Evolutionary conservation across 2,113 vertebrate species (phyloP), one percentile per base, ranked within the genome.

Genomic region (Peucedramus taeniatus): DNA sequence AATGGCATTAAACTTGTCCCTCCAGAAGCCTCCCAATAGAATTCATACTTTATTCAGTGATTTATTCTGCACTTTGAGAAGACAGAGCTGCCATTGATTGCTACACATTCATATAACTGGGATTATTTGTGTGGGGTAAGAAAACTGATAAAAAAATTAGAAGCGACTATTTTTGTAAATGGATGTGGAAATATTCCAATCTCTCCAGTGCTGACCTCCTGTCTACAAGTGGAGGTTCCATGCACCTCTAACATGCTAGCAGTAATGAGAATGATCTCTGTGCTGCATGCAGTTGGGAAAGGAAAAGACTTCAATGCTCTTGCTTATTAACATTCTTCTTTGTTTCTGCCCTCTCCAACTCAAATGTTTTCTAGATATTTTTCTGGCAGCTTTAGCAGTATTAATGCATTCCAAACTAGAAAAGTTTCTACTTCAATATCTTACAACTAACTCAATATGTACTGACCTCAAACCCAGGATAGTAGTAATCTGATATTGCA

Each of bases 401-500:
- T 92, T 94, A 92, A 92, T 95, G 84, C 69, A 72, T 95, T 96
- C 95, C 95, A 95, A 95, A 95, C 83, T 86, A 88, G 89, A 68
- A 94, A 94, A 94, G 60, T 93, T 93, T 97, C 87, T 94, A 49
- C 87, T 95, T 89, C 89, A 96, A 80, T 94, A 96, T 95, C 86
- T 89, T 86, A 92, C 87, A 91, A 96, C 89, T 90, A 89, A 83
- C 79, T 94, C 90, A 95, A 94, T 95, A 93, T 96, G 95, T 87
- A 87, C 91, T 93, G 93, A 95, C 90, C 93, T 97, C 93, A 96
- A 94, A 88, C 88, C 86, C 82, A 47, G 90, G 95, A 95, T 94
- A 97, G 94, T 60, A 78, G 95, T 96, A 95, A 96, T 76, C 93
- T 93, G 94, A 96, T 97, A 94, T 87, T 89, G 84, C 77, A 87